Conservation (phyloP, 2,888 invertebrate species). For the Eurois occulta region DNA sequence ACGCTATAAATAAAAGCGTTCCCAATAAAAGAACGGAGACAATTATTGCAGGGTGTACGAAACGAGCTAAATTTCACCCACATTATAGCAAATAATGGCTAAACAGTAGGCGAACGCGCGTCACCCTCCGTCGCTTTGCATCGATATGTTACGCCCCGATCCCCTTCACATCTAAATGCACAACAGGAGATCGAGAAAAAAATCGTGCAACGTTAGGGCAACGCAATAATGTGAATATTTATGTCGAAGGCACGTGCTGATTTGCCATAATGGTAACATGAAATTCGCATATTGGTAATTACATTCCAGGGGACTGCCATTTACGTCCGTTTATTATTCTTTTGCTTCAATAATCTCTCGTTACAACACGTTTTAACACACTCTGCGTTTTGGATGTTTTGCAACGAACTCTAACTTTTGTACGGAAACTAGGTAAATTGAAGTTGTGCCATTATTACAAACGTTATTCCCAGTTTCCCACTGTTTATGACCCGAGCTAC, state of each 20-base stretch:
- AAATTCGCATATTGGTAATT: conserved; percentile 88
- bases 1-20: conserved; percentile 78
- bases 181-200: conserved; percentile 86
- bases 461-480: conserved; percentile 71
- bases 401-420: conserved; percentile 64
- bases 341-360: conserved; percentile 32
- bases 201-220: conserved; percentile 80
- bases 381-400: conserved; percentile 56
- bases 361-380: conserved; percentile 43
- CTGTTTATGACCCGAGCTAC: conserved; percentile 75
- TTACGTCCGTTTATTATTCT: conserved; percentile 48
- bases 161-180: conserved; percentile 88
- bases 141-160: conserved; percentile 87
- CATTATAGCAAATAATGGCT: conserved; percentile 89
- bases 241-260: conserved; percentile 88
- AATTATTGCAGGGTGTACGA: conserved; percentile 86
- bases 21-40: conserved; percentile 85
- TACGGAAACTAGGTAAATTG: conserved; percentile 74
- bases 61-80: conserved; percentile 89
- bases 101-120: conserved; percentile 85
- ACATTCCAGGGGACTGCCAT: conserved; percentile 71
- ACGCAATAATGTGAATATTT: conserved; percentile 89
- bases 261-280: conserved; percentile 85
- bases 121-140: conserved; percentile 83
- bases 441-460: conserved; percentile 72